Conservation (phyloP, 2,797 vertebrate species). For the Perodicticus potto region DNA sequence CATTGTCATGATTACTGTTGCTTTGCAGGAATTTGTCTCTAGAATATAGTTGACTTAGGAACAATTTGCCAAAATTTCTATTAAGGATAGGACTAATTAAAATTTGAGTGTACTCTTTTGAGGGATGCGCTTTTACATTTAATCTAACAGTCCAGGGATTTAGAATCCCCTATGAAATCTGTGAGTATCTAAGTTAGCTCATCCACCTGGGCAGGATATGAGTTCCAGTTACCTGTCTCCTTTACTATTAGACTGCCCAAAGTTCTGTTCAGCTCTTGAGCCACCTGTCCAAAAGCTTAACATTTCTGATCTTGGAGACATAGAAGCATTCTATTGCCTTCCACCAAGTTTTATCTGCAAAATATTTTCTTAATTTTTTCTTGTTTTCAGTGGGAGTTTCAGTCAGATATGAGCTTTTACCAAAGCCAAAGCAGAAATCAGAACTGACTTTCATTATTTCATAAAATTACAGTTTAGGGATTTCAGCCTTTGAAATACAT, state of each 20-base stretch:
- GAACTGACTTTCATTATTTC: neutral
- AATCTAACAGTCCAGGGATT: neutral
- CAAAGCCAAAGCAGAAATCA: constrained; percentile 1
- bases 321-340: neutral
- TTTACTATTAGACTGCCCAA: neutral
- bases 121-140: neutral
- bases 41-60: neutral
- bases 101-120: neutral
- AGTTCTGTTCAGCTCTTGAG: neutral
- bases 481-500: neutral
- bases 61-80: neutral
- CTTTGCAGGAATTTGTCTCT: neutral
- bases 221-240: neutral
- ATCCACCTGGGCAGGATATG: neutral
- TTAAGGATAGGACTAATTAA: neutral
- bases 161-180: neutral
- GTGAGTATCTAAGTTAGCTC: neutral
- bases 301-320: neutral
- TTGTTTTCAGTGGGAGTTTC: neutral
- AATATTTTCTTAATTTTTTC: neutral
- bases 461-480: neutral
- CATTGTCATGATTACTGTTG: neutral
- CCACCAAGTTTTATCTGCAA: neutral
- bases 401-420: neutral
- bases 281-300: neutral